Conservation (phyloP, 2,888 invertebrate species). For the Physocephala rufipes region DNA sequence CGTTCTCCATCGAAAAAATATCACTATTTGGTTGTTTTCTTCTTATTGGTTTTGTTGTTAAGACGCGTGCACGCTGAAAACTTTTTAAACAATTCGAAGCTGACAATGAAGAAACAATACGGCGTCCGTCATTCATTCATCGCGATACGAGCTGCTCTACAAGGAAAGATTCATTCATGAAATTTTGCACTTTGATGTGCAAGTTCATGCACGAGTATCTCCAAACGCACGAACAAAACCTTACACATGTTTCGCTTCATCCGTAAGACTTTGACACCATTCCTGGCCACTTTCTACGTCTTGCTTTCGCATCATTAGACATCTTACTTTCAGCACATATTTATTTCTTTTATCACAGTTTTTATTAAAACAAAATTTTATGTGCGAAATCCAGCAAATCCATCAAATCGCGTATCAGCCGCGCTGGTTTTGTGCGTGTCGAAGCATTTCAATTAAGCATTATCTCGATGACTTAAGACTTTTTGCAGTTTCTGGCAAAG, state of each 20-base stretch:
- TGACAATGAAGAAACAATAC: no score
- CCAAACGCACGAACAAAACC: slow-evolving; percentile 23
- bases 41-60: no score
- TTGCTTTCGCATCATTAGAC: no score
- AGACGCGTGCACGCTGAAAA: slow-evolving; percentile 31
- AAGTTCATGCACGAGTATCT: neutral
- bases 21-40: no score
- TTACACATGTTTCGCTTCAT: slow-evolving; percentile 28
- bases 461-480: slow-evolving; percentile 26
- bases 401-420: slow-evolving; percentile 60
- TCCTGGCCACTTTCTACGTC: neutral
- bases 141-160: neutral
- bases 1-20: no score
- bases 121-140: neutral
- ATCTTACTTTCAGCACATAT: neutral
- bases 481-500: no score
- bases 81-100: slow-evolving; percentile 4
- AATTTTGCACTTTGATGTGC: slow-evolving; percentile 31
- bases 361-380: slow-evolving; percentile 47
- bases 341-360: slow-evolving; percentile 22
- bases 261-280: neutral
- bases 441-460: slow-evolving; percentile 60
- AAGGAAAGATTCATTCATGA: slow-evolving; percentile 18
- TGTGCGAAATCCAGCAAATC: slow-evolving; percentile 62
- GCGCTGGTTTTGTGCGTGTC: slow-evolving; percentile 53